Conservation (phyloP, 2,113 vertebrate genomes). For the Rhynchopsitta pachyrhyncha region DNA sequence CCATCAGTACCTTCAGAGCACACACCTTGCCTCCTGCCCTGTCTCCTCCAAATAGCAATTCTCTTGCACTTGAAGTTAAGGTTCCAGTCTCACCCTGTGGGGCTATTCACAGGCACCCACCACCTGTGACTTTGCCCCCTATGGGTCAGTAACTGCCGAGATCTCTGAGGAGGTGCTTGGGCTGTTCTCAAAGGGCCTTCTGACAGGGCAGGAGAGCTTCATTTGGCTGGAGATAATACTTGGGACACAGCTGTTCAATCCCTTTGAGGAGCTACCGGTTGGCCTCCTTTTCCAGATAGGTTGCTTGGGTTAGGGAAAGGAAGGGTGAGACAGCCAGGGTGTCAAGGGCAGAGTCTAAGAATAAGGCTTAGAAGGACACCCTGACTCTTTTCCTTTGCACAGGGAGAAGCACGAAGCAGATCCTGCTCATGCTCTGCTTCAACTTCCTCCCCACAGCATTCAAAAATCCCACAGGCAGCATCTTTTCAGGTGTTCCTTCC, state of each 20-base stretch:
- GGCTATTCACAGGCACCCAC: no score
- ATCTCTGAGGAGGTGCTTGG: not conserved
- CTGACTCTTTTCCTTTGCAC: not conserved
- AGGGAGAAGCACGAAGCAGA: not conserved
- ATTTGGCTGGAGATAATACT: not conserved
- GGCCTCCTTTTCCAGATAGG: not conserved
- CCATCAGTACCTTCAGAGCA: not conserved
- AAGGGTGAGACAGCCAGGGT: not conserved
- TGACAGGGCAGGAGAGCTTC: not conserved
- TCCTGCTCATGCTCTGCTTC: not conserved
- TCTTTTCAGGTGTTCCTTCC: not conserved
- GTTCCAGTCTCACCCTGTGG: not conserved
- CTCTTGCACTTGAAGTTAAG: not conserved
- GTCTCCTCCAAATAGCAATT: not conserved
- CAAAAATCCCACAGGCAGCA: not conserved
- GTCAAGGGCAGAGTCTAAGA: not conserved
- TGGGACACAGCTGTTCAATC: not conserved
- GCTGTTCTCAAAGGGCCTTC: no score
- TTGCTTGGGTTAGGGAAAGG: not conserved
- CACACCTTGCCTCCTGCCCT: not conserved
- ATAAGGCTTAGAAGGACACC: not conserved
- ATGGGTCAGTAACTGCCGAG: not conserved
- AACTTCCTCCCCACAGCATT: not conserved
- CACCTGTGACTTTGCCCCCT: not conserved
- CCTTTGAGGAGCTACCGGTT: not conserved